These are phyloP conservation scores for Thysanoteuthis rhombus DNA, from an alignment of 2,888 invertebrate genomes.

Conservation along the genomic window DNA sequence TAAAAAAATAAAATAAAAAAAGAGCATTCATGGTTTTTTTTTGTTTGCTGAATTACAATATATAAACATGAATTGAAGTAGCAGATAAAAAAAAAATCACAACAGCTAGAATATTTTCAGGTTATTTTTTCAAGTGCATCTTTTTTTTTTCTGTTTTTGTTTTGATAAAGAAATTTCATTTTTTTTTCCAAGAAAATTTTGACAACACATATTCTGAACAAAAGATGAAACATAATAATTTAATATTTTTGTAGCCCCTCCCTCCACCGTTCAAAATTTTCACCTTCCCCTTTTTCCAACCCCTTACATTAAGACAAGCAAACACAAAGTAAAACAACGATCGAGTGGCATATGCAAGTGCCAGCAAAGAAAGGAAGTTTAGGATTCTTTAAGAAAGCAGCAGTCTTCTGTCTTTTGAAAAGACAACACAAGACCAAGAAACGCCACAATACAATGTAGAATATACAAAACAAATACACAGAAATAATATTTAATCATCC, in stretches of 20 bases:
- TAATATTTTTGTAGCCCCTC: neutral
- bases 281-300: neutral
- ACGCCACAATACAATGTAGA: neutral
- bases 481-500: neutral
- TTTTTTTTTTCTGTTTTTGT: neutral
- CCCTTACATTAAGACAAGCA: neutral
- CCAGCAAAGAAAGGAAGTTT: neutral
- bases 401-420: neutral
- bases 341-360: neutral
- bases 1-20: no score
- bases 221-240: neutral
- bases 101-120: neutral
- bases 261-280: neutral
- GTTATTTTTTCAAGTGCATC: neutral
- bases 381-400: neutral
- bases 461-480: neutral
- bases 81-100: neutral
- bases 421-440: neutral
- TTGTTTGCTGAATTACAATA: neutral
- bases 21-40: no score
- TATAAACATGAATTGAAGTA: neutral
- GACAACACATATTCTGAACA: neutral
- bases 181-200: neutral
- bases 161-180: neutral
- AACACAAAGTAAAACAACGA: neutral